These are phyloP conservation scores for Alectoris magna DNA, from an alignment of 2,797 vertebrate genomes.

Conservation along the genomic window DNA sequence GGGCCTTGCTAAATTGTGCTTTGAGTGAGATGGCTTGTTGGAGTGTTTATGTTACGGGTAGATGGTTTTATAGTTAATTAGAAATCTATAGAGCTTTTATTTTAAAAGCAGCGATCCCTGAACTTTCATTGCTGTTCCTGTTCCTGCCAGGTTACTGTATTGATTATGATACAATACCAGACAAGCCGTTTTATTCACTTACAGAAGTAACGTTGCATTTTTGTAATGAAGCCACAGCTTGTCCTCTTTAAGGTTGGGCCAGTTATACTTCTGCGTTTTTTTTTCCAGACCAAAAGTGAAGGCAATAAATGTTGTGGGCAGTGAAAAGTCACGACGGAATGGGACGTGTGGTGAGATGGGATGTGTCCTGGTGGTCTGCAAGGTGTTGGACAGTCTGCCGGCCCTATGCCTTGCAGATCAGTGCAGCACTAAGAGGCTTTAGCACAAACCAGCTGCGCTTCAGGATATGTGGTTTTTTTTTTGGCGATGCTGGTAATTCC, in stretches of 20 bases:
- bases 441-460: background rate
- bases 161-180: background rate
- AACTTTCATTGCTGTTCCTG: background rate
- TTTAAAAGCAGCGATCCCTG: background rate
- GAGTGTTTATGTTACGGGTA: background rate
- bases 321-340: background rate
- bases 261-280: background rate
- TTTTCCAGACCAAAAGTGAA: background rate
- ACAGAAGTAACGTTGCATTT: background rate
- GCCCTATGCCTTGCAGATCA: background rate
- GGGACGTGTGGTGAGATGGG: background rate
- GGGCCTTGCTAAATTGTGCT: background rate
- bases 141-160: background rate
- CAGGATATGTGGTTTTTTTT: background rate
- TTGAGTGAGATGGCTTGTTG: background rate
- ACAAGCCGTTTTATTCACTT: background rate
- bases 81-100: background rate
- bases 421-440: background rate
- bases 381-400: background rate
- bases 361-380: background rate
- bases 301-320: background rate
- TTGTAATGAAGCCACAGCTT: background rate
- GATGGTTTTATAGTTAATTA: background rate
- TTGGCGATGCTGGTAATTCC: background rate
- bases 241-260: background rate